phyloP scores from a whole-genome alignment of 2,797 vertebrate genomes.

The Micromesistius poutassou region DNA sequence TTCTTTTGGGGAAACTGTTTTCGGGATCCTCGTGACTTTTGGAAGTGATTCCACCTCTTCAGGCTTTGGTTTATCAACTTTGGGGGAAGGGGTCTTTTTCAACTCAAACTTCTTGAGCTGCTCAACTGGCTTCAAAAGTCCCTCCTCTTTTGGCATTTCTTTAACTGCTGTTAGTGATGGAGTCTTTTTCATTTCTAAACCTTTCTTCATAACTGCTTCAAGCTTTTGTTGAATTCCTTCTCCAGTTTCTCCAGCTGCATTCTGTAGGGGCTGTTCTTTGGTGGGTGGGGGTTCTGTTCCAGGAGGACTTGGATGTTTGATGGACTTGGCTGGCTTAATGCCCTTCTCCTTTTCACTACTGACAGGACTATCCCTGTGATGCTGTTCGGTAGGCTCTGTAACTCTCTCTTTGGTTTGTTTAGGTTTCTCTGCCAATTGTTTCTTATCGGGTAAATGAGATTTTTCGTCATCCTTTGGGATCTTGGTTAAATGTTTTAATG shows the following conservation, averaged over 20 bases:
- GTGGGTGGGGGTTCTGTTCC: constrained; percentile 26
- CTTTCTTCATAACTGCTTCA: constrained; percentile 41
- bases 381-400: constrained; percentile 25
- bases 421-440: constrained; percentile 32
- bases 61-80: constrained; percentile 38
- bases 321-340: constrained; percentile 6
- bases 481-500: constrained; percentile 52
- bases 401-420: constrained; percentile 15
- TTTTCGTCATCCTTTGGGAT: constrained; percentile 33
- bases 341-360: constrained; percentile 27
- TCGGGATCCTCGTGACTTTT: constrained; percentile 39
- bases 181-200: constrained; percentile 34
- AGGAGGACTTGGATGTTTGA: constrained; percentile 35
- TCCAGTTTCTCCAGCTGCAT: constrained; percentile 37
- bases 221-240: constrained; percentile 39
- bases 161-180: constrained; percentile 21
- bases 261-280: constrained; percentile 21
- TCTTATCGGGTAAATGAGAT: constrained; percentile 24
- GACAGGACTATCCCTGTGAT: constrained; percentile 10
- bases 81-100: constrained; percentile 60
- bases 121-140: constrained; percentile 40
- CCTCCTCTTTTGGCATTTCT: constrained; percentile 40
- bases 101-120: constrained; percentile 51
- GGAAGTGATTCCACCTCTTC: constrained; percentile 44
- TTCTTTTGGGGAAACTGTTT: constrained; percentile 57